A percentile compares a stretch with the other conserved stretches of the same genome.
These are phyloP conservation scores for rabbit (Oryctolagus cuniculus) DNA, from an alignment of 2,113 vertebrate genomes.

Conservation along the genomic window mOryCun1.1 NC_091440.1:129105501-129106000, in stretches of 20 bases:
- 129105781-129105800: background rate
- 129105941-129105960: background rate
- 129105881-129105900: background rate
- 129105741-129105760: background rate
- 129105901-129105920: background rate
- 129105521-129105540: background rate
- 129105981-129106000: background rate
- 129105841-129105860: background rate
- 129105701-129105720: background rate
- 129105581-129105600: background rate
- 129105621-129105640: background rate
- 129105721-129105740: background rate
- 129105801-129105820: background rate
- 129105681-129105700: background rate
- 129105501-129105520: background rate
- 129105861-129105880: background rate
- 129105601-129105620: background rate
- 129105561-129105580: background rate
- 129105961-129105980: slow-evolving; percentile 7
- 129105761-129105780: background rate
- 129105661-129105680: background rate
- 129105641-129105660: background rate
- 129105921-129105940: background rate
- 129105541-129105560: background rate
- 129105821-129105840: background rate